Evolutionary conservation across 2,797 vertebrate species (phyloP), one percentile per base, ranked within the genome.

Genomic region (Etheostoma nigrum): DNA sequence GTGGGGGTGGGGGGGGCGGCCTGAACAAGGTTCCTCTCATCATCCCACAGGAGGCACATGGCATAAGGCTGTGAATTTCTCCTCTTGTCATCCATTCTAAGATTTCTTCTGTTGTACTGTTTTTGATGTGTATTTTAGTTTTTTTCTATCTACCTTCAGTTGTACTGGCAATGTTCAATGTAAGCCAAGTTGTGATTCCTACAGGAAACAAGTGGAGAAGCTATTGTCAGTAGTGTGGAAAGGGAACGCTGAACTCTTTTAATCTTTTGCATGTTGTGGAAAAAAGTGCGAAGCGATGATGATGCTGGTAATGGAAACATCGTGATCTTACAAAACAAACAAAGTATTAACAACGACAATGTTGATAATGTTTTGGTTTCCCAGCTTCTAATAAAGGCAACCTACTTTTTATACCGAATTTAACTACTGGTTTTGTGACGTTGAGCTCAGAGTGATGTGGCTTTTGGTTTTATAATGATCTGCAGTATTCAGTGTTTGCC

Each of bases 371-470:
- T 93, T 94, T 92, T 94, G 91, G 91, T 94, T 95, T 93, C 86
- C 89, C 92, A 90, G 92, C 93, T 94, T 93, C 93, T 92, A 94
- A 94, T 94, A 93, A 94, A 94, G 91, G 92, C 91, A 92, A 93
- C 89, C 92, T 93, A 91, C 92, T 95, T 94, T 94, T 93, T 92
- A 89, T 94, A 94, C 74, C 73, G 79, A 91, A 91, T 93, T 89
- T 86, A 94, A 90, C 86, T 90, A 87, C 85, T 90, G 89, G 93
- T 90, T 93, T 92, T 92, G 81, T 93, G 87, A 76, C 81, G 33
- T 90, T 85, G 53, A 87, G 82, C 82, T 89, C 67, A 83, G 81
- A 83, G 67, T 49, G 45, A 71, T 21, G 40, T 19, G 33, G 23
- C 16, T 44, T 9, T n/a, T 44, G 25, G 27, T 66, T 58, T 42